Evolutionary conservation across 2,113 vertebrate species (phyloP), one percentile per base, ranked within the genome.

Genomic region (Thinocorus orbignyianus): DNA sequence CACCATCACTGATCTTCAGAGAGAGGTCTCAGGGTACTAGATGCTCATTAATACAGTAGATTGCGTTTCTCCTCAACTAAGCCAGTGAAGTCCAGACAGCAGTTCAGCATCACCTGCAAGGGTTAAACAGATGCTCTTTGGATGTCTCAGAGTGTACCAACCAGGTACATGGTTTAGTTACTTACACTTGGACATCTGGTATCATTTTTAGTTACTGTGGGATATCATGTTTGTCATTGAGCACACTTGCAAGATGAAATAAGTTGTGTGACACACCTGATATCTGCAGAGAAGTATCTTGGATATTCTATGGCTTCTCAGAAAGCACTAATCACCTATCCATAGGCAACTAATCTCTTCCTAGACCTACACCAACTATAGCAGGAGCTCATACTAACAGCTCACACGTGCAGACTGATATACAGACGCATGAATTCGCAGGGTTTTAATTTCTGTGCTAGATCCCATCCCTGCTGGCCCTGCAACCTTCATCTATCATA

Each of bases 141-240:
- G 13, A 64, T 35, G 0, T 60, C 16, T 52, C 20, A 33, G 35
- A 31, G 17, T 55, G 22, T 62, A 2, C n/a, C 0, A 0, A 20
- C 7, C 31, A 46, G 25, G 5, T 24, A 5, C 1, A 0, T 52
- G 17, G 71, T 44, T 82, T 57, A 52, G 4, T 26, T 52, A 19
- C 61, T 92, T 51, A 62, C 22, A 19, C 17, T 54, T 35, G 22
- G 26, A 23, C 57, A 62, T 42, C 44, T 62, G 37, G 11, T 41
- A 64, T 28, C 14, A 55, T 73, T 90, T 60, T 78, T n/a, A 73
- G 30, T 13, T 69, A 15, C 35, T 57, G 28, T 41, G 33, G 42
- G 19, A 26, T 28, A 46, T 19, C 42, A 57, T 69, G 16, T 69
- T 69, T 90, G 48, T 25, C 44, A 68, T 0, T 49, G 31, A 72